A percentile compares a stretch with the other conserved stretches of the same genome.
phyloP scores from a whole-genome alignment of 2,113 vertebrate species.

The Sitta europaea region DNA sequence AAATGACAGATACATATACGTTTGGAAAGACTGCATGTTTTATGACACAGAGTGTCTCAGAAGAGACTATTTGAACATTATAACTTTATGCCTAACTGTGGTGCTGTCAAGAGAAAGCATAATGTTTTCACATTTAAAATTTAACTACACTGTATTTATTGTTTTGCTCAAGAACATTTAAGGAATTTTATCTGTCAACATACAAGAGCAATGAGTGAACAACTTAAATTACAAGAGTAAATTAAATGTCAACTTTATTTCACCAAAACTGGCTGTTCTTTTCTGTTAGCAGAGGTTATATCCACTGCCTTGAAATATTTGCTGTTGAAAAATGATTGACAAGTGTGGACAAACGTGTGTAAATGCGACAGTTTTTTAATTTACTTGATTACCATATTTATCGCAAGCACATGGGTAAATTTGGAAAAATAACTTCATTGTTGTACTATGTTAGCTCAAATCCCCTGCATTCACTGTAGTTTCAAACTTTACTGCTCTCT shows the following conservation, averaged over 20 bases:
- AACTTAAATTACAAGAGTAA: not conserved
- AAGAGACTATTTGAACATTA: conserved; percentile 24
- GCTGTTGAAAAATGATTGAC: not conserved
- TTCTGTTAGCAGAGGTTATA: not conserved
- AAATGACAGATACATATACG: not conserved
- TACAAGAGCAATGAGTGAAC: not conserved
- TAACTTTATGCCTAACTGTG: conserved; percentile 25
- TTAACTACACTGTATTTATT: conserved; percentile 24
- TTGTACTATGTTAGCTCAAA: not conserved
- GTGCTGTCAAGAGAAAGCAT: conserved; percentile 13
- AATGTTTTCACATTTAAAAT: not conserved
- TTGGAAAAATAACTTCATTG: not conserved
- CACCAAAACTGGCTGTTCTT: not conserved
- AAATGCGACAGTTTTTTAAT: conserved; percentile 1
- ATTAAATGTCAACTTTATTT: conserved; percentile 41
- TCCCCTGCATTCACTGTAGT: not conserved
- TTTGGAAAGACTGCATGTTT: not conserved
- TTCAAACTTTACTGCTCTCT: not conserved
- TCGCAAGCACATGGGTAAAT: not conserved
- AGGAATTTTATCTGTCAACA: conserved; percentile 10
- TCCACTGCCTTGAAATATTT: not conserved
- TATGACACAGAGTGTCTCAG: not conserved
- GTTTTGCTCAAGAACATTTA: conserved; percentile 25
- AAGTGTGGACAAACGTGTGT: not conserved
- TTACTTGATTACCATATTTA: conserved; percentile 10